Percentiles rank a stretch among this genome's conserved stretches.
phyloP scores from a whole-genome alignment of 2,888 invertebrate species.

The Siphonodentalium dalli region DNA sequence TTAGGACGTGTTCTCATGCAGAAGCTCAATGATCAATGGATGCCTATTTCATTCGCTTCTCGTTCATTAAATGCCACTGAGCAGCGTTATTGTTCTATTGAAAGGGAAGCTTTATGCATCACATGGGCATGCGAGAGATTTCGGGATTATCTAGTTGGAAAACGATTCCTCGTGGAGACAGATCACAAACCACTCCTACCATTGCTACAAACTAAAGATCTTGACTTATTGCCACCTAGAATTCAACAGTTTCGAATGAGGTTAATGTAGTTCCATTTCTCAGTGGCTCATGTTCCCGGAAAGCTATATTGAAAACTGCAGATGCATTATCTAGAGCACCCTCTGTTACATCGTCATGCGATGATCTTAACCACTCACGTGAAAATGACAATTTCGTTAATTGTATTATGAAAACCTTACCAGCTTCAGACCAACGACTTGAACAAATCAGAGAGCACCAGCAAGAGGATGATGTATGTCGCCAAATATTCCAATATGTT shows the following conservation, averaged over 20 bases:
- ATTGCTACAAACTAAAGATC: constrained; percentile 53
- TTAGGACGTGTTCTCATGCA: too few species aligned
- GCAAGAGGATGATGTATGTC: constrained; percentile 2
- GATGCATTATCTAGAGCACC: too few species aligned
- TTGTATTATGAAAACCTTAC: constrained; percentile 11
- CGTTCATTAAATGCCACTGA: constrained; percentile 51
- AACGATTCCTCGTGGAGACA: constrained; percentile 50
- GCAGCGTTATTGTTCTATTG: constrained; percentile 23
- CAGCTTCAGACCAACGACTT: constrained; percentile 24
- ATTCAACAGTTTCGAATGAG: constrained; percentile 56
- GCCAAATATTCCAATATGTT: not conserved
- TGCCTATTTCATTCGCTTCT: constrained; percentile 57
- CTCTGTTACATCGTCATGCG: too few species aligned
- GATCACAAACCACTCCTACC: constrained; percentile 62
- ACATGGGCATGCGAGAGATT: constrained; percentile 49
- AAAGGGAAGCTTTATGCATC: constrained; percentile 38
- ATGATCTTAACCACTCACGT: too few species aligned
- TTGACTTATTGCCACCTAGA: constrained; percentile 57
- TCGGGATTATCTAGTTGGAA: constrained; percentile 51
- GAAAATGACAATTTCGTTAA: constrained; percentile 20
- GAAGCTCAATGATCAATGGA: constrained; percentile 10
- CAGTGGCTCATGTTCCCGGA: too few species aligned
- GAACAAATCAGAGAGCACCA: constrained; percentile 9
- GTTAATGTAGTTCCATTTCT: too few species aligned
- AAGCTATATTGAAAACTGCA: too few species aligned